Evolutionary conservation across 2,797 vertebrate genomes (phyloP).

Genomic region (Coendou prehensilis): DNA sequence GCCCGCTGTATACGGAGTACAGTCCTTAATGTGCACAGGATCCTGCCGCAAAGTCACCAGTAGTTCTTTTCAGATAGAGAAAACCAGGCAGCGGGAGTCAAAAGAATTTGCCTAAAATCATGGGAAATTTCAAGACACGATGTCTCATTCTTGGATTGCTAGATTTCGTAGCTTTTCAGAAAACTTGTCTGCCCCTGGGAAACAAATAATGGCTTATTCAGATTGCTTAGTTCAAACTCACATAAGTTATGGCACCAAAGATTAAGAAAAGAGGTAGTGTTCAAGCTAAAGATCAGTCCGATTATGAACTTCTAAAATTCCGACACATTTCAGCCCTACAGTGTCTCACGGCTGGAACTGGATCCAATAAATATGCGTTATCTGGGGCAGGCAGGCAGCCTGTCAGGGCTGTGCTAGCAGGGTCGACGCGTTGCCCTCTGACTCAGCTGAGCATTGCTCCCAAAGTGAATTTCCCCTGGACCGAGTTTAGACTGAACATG

Average conservation of each 20-base stretch:
- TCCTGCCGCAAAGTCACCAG: neutral
- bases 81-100: neutral
- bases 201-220: slow-evolving; percentile 20
- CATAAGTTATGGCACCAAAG: slow-evolving; percentile 31
- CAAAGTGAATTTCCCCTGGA: slow-evolving; percentile 80
- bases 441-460: slow-evolving; percentile 81
- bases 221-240: slow-evolving; percentile 2
- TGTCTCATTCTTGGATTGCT: slow-evolving; percentile 3
- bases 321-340: slow-evolving; percentile 64
- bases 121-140: neutral
- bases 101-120: neutral
- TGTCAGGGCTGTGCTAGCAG: slow-evolving; percentile 76
- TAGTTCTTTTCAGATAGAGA: neutral
- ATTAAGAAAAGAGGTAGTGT: slow-evolving; percentile 46
- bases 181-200: slow-evolving; percentile 64
- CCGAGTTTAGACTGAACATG: slow-evolving; percentile 76
- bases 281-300: neutral
- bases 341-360: slow-evolving; percentile 73
- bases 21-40: neutral
- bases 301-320: slow-evolving; percentile 66
- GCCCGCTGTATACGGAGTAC: neutral
- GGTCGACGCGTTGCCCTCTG: slow-evolving; percentile 53
- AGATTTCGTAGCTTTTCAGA: slow-evolving; percentile 61
- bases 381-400: slow-evolving; percentile 74
- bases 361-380: slow-evolving; percentile 73